Percentiles rank a stretch among this genome's conserved stretches.
Evolutionary conservation across 2,113 vertebrate species (phyloP).

Genomic region (Cephalopterus ornatus): DNA sequence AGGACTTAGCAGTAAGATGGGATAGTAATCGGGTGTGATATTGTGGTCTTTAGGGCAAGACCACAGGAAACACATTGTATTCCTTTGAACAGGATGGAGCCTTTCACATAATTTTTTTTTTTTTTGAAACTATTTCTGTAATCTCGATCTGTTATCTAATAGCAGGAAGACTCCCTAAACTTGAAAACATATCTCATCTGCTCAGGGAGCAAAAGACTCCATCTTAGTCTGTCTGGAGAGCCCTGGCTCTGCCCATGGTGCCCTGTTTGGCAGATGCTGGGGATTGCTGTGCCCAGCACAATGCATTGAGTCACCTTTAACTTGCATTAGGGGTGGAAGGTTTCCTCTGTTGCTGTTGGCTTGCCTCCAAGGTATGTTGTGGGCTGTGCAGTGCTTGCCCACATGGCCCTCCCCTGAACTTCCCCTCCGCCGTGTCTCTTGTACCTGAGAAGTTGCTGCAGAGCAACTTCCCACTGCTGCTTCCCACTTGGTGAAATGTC

Average conservation of each 20-base stretch:
- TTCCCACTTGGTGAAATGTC: background rate
- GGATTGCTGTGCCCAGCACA: background rate
- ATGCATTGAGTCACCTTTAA: background rate
- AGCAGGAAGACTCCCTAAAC: background rate
- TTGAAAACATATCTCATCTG: background rate
- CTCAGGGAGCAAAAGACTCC: fast-evolving
- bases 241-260: background rate
- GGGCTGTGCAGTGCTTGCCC: background rate
- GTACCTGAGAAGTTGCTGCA: background rate
- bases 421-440: background rate
- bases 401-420: background rate
- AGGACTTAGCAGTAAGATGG: background rate
- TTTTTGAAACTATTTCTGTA: background rate
- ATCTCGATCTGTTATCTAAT: background rate
- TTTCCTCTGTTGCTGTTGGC: background rate
- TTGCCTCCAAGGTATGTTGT: background rate
- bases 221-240: background rate
- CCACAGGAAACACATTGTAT: slow-evolving; percentile 43
- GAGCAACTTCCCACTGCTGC: background rate
- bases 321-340: background rate
- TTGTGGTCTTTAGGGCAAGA: background rate
- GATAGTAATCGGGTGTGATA: background rate
- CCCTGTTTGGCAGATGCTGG: background rate
- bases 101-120: background rate
- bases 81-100: slow-evolving; percentile 5